phyloP scores from a whole-genome alignment of 2,888 invertebrate genomes.

The Pasiphila rectangulata region DNA sequence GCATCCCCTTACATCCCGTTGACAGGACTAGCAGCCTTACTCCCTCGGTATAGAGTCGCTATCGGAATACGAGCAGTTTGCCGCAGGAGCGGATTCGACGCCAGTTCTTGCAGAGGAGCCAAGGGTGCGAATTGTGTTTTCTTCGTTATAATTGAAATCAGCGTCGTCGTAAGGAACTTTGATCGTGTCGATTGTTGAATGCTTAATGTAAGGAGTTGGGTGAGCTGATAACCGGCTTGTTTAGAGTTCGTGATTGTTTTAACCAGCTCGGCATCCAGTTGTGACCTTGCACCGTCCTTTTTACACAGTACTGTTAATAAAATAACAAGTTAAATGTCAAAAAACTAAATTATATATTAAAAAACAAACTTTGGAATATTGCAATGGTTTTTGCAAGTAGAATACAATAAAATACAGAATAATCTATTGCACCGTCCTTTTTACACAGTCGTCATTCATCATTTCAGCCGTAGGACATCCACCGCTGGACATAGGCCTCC shows the following conservation, averaged over 20 bases:
- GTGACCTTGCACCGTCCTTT: slow-evolving; percentile 35
- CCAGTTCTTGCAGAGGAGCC: slow-evolving; percentile 68
- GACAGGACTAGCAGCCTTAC: slow-evolving; percentile 44
- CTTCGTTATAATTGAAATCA: slow-evolving; percentile 70
- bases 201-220: slow-evolving; percentile 30
- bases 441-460: too few relatives aligned
- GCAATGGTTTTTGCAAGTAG: too few relatives aligned
- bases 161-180: slow-evolving; percentile 33
- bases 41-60: slow-evolving; percentile 25
- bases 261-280: background rate
- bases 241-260: slow-evolving; percentile 18
- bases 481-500: too few relatives aligned
- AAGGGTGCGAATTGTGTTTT: slow-evolving; percentile 76
- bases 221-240: slow-evolving; percentile 24
- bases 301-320: too few relatives aligned
- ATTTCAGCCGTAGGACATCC: too few relatives aligned
- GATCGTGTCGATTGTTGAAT: slow-evolving; percentile 38
- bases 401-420: too few relatives aligned
- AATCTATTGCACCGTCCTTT: too few relatives aligned
- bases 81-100: slow-evolving; percentile 76
- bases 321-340: too few relatives aligned
- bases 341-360: too few relatives aligned
- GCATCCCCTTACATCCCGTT: slow-evolving; percentile 61
- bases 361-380: too few relatives aligned
- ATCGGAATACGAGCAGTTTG: slow-evolving; percentile 46